Percentiles rank a stretch among this genome's conserved stretches.
Evolutionary conservation across 2,888 invertebrate genomes (phyloP).

Genomic region (Xestoiulus laeticollis): DNA sequence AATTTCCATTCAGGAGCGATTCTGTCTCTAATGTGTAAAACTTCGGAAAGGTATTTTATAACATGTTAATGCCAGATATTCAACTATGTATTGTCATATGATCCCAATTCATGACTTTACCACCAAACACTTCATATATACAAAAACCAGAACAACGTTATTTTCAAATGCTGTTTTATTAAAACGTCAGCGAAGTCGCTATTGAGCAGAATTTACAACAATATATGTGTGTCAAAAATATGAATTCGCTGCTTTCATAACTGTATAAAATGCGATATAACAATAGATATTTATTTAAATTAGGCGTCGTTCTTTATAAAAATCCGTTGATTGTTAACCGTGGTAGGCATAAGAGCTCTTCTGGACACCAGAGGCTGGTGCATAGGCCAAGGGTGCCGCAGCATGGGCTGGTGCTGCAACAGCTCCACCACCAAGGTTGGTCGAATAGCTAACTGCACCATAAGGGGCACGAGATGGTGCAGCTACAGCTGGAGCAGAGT

Average conservation of each 20-base stretch:
- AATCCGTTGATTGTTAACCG: neutral
- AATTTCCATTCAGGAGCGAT: too few relatives aligned
- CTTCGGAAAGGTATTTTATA: too few relatives aligned
- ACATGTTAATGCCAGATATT: too few relatives aligned
- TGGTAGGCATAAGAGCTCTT: conserved; percentile 43
- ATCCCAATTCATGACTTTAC: too few relatives aligned
- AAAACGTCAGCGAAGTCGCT: conserved; percentile 25
- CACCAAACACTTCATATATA: too few relatives aligned
- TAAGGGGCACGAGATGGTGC: conserved; percentile 17
- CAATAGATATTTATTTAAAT: conserved; percentile 38
- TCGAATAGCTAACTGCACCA: neutral
- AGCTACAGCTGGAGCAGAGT: conserved; percentile 38
- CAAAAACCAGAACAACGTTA: neutral
- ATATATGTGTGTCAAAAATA: conserved; percentile 19
- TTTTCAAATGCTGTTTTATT: conserved; percentile 40
- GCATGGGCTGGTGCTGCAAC: neutral
- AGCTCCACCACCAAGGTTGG: conserved; percentile 49
- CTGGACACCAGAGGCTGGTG: neutral
- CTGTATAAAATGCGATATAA: neutral
- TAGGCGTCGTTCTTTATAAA: neutral
- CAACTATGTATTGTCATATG: too few relatives aligned
- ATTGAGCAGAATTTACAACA: neutral
- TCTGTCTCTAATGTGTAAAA: too few relatives aligned
- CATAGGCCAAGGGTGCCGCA: neutral
- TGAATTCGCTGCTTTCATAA: neutral